Evolutionary conservation across 2,888 invertebrate genomes (phyloP), one percentile per base, ranked within the genome.

Genomic region (Julus scanicus): DNA sequence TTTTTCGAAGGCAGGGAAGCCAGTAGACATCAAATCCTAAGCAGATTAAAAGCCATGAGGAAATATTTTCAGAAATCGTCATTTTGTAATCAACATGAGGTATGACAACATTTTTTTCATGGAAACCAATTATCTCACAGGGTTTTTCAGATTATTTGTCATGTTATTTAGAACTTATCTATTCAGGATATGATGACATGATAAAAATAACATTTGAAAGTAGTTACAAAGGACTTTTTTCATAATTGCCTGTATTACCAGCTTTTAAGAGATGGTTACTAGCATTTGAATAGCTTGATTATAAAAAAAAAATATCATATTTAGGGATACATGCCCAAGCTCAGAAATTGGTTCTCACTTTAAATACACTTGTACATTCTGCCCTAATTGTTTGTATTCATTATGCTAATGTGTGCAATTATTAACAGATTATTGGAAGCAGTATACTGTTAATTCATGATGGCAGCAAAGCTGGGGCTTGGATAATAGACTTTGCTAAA

Each of bases 401-500:
- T n/a, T n/a, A n/a, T n/a, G n/a, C n/a, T n/a, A n/a, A n/a, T n/a
- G n/a, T n/a, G n/a, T n/a, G n/a, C n/a, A n/a, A 86, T 86, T n/a
- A 39, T 88, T 88, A 83, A 48, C 29, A 94, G 94, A 93, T 98
- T 89, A 95, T 98, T 91, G 97, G 97, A 57, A 98, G 98, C 92
- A 98, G 98, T 92, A 95, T 99, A 90, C 96, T 99, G 91, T 95
- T 99, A 91, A 96, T 99, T 89, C 97, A 97, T 92, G 99, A 99
- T 92, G 95, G 96, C 89, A 94, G 95, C 89, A 95, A 95, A 91
- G 96, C 96, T 57, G 98, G 98, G 40, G 97, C 96, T 9, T 99
- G 99, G 99, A 94, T 99, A 90, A 99, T 99, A 89, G 99, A 99
- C 92, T 99, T 99, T 92, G 98, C 98, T 86, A 99, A 99, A 92